phyloP scores from a whole-genome alignment of 2,888 invertebrate genomes.

The Pseudococcus longispinus region DNA sequence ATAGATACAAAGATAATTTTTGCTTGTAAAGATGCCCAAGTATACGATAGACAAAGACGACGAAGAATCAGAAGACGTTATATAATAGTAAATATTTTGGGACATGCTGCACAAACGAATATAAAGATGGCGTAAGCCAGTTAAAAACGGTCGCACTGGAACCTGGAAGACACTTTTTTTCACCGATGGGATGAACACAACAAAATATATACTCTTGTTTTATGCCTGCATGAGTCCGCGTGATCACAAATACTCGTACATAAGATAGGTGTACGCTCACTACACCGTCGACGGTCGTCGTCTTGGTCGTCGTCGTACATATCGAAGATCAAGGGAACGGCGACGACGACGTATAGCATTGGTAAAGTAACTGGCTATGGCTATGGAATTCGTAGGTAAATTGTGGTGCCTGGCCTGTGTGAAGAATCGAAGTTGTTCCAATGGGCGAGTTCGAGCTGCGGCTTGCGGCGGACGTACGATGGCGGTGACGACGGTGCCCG shows the following conservation, averaged over 20 bases:
- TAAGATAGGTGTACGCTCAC: neutral
- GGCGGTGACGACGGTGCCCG: neutral
- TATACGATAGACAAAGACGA: neutral
- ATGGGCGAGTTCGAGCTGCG: neutral
- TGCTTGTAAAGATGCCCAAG: neutral
- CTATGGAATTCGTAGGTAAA: conserved; percentile 43
- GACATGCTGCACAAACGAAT: conserved; percentile 5
- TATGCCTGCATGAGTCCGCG: conserved; percentile 9
- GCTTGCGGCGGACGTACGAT: neutral
- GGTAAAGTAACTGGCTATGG: neutral
- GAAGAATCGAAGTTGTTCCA: neutral
- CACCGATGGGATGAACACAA: neutral
- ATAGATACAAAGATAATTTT: neutral
- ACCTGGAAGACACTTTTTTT: conserved; percentile 26
- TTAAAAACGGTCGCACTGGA: conserved; percentile 35
- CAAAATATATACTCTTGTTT: conserved; percentile 38
- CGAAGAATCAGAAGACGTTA: neutral
- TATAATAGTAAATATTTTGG: neutral
- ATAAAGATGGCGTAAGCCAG: conserved; percentile 20
- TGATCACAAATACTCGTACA: neutral
- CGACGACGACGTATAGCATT: neutral
- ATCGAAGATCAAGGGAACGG: conserved; percentile 32
- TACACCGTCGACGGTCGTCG: neutral
- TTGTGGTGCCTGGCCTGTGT: neutral
- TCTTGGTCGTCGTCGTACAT: neutral